These are phyloP conservation scores for Synanceia verrucosa DNA, from an alignment of 2,797 vertebrate genomes.

Conservation along the genomic window DNA sequence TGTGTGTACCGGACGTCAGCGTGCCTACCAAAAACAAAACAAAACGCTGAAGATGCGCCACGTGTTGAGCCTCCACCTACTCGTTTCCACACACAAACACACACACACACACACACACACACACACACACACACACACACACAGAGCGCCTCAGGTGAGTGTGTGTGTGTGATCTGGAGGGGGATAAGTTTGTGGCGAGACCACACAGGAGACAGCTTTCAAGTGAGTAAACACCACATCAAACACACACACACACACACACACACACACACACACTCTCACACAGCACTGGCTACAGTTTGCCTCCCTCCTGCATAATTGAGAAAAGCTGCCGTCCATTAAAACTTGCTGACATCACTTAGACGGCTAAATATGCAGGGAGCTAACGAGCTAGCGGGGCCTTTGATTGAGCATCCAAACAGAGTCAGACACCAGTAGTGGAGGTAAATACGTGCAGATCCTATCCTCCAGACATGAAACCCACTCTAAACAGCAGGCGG, in stretches of 20 bases:
- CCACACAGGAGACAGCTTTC: slow-evolving; percentile 84
- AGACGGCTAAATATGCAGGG: slow-evolving; percentile 77
- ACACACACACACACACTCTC: slow-evolving; percentile 36
- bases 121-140: slow-evolving; percentile 54
- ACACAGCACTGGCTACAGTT: slow-evolving; percentile 64
- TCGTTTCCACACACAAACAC: slow-evolving; percentile 34
- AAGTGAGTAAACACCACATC: slow-evolving; percentile 86
- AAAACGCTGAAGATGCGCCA: slow-evolving; percentile 47
- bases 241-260: slow-evolving; percentile 60
- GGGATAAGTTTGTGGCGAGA: slow-evolving; percentile 75
- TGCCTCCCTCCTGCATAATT: slow-evolving; percentile 81
- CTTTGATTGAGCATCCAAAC: slow-evolving; percentile 77
- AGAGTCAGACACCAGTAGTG: slow-evolving; percentile 48
- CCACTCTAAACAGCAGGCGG: slow-evolving; percentile 54
- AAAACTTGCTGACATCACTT: slow-evolving; percentile 87
- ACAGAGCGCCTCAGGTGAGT: slow-evolving; percentile 68
- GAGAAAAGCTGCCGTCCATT: slow-evolving; percentile 84
- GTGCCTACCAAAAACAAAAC: slow-evolving; percentile 20
- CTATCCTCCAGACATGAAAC: slow-evolving; percentile 14
- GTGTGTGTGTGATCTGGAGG: slow-evolving; percentile 71
- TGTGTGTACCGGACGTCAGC: slow-evolving; percentile 21
- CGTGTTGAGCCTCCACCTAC: slow-evolving; percentile 49
- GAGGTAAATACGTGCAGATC: slow-evolving; percentile 50
- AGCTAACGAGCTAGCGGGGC: slow-evolving; percentile 76
- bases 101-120: slow-evolving; percentile 40